phyloP scores from a whole-genome alignment of 2,113 vertebrate genomes.

The Phainopepla nitens region DNA sequence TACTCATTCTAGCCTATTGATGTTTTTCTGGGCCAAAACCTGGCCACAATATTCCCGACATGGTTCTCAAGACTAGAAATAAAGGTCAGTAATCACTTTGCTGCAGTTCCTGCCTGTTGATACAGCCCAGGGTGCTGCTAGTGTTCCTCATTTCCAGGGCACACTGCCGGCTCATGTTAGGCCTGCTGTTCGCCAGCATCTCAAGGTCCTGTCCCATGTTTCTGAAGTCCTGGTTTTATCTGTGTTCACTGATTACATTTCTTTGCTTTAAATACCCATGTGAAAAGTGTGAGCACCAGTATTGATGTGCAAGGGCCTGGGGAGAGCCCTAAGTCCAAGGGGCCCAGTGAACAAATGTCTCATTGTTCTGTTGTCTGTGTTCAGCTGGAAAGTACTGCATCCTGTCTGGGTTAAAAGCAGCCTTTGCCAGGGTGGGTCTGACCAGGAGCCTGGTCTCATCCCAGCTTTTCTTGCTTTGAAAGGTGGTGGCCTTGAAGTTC shows the following conservation, averaged over 20 bases:
- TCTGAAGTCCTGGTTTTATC: neutral
- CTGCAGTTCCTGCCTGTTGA: neutral
- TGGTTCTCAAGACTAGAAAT: neutral
- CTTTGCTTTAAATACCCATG: neutral
- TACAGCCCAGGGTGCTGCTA: neutral
- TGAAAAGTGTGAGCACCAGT: neutral
- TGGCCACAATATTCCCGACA: neutral
- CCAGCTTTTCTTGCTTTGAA: neutral
- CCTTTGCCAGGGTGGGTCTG: neutral
- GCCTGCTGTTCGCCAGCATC: neutral
- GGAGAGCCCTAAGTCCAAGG: neutral
- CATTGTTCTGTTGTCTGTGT: neutral
- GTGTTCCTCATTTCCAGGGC: neutral
- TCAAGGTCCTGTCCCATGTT: neutral
- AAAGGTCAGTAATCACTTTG: neutral
- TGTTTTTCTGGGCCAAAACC: neutral
- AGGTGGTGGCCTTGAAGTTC: conserved; percentile 97
- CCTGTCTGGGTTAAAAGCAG: neutral
- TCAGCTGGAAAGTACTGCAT: neutral
- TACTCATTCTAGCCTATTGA: neutral
- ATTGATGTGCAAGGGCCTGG: neutral
- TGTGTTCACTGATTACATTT: neutral
- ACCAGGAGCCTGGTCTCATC: neutral
- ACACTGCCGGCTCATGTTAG: rapidly evolving
- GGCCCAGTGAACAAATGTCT: neutral